Conservation (phyloP, 1,140 invertebrate genomes). For the Daktulosphaira vitifoliae region DNA sequence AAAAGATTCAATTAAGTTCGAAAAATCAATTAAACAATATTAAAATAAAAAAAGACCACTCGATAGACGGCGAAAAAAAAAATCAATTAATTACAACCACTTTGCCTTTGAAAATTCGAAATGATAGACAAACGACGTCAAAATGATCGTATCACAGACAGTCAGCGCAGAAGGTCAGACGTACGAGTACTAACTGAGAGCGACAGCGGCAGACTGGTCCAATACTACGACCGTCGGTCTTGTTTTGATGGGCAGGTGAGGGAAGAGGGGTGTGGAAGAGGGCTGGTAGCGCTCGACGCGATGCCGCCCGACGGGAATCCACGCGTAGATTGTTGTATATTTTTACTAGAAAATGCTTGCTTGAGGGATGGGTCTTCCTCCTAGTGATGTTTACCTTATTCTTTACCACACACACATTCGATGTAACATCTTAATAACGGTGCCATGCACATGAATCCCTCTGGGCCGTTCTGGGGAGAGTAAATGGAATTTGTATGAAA, state of each 20-base stretch:
- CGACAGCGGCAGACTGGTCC: neutral
- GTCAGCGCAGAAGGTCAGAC: neutral
- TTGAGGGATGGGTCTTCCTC: neutral
- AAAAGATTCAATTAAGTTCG: no score
- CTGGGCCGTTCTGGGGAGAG: no score
- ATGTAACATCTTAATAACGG: no score
- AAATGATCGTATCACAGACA: neutral
- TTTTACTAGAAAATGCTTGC: neutral
- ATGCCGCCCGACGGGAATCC: neutral
- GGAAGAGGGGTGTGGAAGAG: conserved; percentile 6
- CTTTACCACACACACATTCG: no score
- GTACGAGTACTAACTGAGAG: conserved; percentile 26
- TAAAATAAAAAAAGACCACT: no score
- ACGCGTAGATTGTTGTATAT: neutral
- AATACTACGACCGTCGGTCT: conserved; percentile 1
- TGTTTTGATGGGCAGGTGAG: neutral
- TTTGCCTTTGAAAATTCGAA: neutral
- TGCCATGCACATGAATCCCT: no score
- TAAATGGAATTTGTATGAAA: no score
- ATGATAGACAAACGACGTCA: neutral
- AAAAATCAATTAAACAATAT: no score
- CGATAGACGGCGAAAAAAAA: no score
- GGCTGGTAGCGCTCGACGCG: conserved; percentile 7
- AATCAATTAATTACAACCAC: no score
- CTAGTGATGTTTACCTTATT: no score